Base-by-base conservation (phyloP, 2,888 invertebrate genomes). In the Melanotus villosus region DNA sequence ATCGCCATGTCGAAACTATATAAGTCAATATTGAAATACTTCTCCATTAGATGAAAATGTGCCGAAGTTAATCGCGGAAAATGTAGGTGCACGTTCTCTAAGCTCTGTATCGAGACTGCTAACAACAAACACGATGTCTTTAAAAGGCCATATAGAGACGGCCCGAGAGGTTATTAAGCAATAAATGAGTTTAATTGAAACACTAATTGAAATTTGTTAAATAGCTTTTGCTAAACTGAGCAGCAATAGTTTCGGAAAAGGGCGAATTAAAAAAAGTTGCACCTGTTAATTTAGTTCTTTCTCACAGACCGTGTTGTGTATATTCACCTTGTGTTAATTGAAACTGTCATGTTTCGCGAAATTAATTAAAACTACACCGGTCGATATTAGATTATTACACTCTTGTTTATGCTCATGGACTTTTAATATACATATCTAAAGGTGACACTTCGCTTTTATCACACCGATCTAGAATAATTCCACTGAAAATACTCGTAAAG, bases 1-100 rank as follows among this genome's bases (percentile, higher is more conserved):
- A 70, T 67, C 59, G 58, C 58, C 50, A 60, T 59, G 16, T 12
- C 30, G 23, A 56, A 60, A 65, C 54, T 47, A 26, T 56, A 60
- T 54, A 68, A 50, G 63, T 68, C 63, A 63, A 59, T 64, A 64
- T 65, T 47, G 56, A 68, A 63, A 64, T 64, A 59, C 34, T 65
- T 64, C 34, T 9, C 52, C 64, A 59, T 68, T 64, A 58, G 41
- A 58, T 50, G 47, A 64, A 56, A 57, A 45, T 47, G 38, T 30
- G 38, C 43, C 57, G 26, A 50, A 50, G 65, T 50, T 65, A 65
- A 65, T 65, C 47, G 52, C 14, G 36, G 50, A 65, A 65, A 65
- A 50, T 58, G 65, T 38, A 50, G 56, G 57, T 23, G 41, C 57
- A 56, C 65, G 65, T 65, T 41, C 62, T 2, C 16, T 12, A 19